Percentiles rank a stretch among this genome's conserved stretches.
phyloP scores from a whole-genome alignment of 2,797 vertebrate species.

The Calcarius lapponicus region DNA sequence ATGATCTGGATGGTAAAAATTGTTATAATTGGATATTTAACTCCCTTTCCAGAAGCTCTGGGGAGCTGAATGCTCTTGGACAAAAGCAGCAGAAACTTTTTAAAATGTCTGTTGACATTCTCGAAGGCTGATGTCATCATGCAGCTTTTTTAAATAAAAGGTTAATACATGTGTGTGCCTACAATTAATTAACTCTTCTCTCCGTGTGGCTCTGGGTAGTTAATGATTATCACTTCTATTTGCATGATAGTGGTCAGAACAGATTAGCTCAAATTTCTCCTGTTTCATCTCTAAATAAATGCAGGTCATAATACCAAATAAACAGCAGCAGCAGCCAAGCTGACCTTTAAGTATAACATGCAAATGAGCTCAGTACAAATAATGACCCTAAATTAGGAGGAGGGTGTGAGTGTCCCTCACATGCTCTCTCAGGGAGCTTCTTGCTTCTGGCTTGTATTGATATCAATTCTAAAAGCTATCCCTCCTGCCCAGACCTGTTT shows the following conservation, averaged over 20 bases:
- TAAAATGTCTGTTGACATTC: constrained; percentile 35
- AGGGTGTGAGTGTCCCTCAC: too few relatives aligned
- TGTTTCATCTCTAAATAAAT: background rate
- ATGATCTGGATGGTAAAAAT: constrained; percentile 35
- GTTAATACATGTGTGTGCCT: background rate
- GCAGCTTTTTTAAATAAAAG: background rate
- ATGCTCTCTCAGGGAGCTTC: background rate
- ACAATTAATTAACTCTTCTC: constrained; percentile 3
- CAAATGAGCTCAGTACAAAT: background rate
- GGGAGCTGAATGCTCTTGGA: background rate
- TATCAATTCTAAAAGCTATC: background rate
- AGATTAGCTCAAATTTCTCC: background rate
- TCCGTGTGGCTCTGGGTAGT: background rate
- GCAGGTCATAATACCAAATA: background rate
- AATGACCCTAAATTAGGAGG: background rate
- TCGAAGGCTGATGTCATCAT: background rate
- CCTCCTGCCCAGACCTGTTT: background rate
- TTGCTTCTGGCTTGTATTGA: background rate
- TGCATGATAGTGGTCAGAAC: background rate
- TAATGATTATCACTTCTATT: background rate
- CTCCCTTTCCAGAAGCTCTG: constrained; percentile 16
- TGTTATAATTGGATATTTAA: constrained; percentile 61
- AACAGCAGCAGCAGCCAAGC: background rate
- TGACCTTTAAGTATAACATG: background rate
- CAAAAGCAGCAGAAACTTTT: constrained; percentile 16